These are phyloP conservation scores for Patella depressa DNA, from an alignment of 2,888 invertebrate genomes.

Conservation along the genomic window DNA sequence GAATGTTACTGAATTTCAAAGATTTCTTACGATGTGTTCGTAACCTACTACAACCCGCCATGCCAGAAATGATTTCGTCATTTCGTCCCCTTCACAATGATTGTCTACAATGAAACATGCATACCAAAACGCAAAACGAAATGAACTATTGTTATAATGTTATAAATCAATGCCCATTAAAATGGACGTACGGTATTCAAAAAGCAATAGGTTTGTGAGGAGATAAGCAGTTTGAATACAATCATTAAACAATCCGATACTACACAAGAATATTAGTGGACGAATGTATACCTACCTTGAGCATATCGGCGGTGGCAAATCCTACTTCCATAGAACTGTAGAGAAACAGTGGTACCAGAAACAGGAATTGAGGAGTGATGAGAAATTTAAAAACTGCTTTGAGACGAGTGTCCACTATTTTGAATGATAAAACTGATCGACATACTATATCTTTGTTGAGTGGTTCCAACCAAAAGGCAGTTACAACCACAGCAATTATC, in stretches of 20 bases:
- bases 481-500: slow-evolving; percentile 51
- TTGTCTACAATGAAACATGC: too few relatives aligned
- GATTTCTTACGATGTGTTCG: background rate
- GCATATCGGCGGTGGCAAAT: slow-evolving; percentile 65
- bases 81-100: too few relatives aligned
- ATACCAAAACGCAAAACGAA: too few relatives aligned
- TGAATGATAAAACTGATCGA: slow-evolving; percentile 26
- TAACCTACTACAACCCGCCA: background rate
- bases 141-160: too few relatives aligned
- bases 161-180: too few relatives aligned
- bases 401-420: slow-evolving; percentile 39
- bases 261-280: too few relatives aligned
- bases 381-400: slow-evolving; percentile 55
- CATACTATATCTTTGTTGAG: slow-evolving; percentile 43
- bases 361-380: slow-evolving; percentile 49
- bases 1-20: background rate
- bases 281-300: slow-evolving; percentile 53
- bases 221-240: too few relatives aligned
- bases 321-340: slow-evolving; percentile 61
- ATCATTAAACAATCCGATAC: too few relatives aligned
- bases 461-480: slow-evolving; percentile 55
- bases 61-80: too few relatives aligned
- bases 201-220: too few relatives aligned
- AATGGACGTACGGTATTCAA: too few relatives aligned
- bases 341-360: slow-evolving; percentile 57